Conservation (phyloP, 2,888 invertebrate species). For the Yponomeuta sedellus region DNA sequence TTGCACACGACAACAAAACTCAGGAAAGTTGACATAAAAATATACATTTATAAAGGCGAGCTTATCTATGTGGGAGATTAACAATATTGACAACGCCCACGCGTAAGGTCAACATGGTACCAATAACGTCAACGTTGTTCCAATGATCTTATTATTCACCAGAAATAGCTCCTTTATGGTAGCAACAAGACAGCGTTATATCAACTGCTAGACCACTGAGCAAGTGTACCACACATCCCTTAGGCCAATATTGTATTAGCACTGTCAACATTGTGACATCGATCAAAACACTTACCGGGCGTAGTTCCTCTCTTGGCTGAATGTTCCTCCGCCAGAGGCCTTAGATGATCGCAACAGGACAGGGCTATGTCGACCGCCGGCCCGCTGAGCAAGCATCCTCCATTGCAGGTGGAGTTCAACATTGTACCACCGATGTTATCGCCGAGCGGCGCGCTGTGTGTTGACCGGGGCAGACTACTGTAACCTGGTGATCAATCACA, state of each 20-base stretch:
- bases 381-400: slow-evolving; percentile 70
- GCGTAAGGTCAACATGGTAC: background rate
- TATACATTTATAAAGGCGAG: no score
- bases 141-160: slow-evolving; percentile 79
- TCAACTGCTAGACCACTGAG: slow-evolving; percentile 73
- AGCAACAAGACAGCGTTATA: slow-evolving; percentile 76
- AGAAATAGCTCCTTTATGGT: slow-evolving; percentile 81
- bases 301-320: slow-evolving; percentile 42
- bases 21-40: no score
- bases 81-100: background rate
- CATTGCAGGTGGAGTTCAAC: slow-evolving; percentile 78
- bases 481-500: slow-evolving; percentile 78
- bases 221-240: slow-evolving; percentile 61
- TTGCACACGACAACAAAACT: no score
- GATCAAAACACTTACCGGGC: slow-evolving; percentile 28
- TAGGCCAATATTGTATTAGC: slow-evolving; percentile 40
- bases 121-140: background rate
- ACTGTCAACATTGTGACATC: no score
- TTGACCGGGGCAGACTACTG: slow-evolving; percentile 89
- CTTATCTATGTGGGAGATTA: no score
- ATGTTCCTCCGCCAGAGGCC: slow-evolving; percentile 81
- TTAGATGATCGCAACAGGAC: slow-evolving; percentile 74
- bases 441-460: slow-evolving; percentile 84
- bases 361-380: slow-evolving; percentile 75
- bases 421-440: slow-evolving; percentile 36